Evolutionary conservation across 2,888 invertebrate genomes (phyloP).

Genomic region (Ceriagrion tenellum): DNA sequence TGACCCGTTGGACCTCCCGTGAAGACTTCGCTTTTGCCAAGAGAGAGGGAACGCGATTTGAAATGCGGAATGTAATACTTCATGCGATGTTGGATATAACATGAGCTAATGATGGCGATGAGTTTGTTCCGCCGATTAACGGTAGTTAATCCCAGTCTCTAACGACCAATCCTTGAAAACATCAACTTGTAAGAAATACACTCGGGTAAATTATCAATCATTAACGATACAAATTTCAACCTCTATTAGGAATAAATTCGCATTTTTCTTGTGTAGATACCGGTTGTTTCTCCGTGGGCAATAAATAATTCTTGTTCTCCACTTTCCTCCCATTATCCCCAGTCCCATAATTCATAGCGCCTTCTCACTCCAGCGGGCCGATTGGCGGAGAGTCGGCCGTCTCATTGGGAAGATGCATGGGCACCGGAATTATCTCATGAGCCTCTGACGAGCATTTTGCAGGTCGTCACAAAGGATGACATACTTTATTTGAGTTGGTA

Average conservation of each 20-base stretch:
- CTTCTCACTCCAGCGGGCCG: neutral
- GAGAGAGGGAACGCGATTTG: no score
- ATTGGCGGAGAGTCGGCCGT: neutral
- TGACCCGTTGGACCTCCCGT: no score
- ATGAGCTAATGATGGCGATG: neutral
- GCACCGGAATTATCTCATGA: neutral
- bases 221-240: neutral
- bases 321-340: neutral
- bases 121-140: neutral
- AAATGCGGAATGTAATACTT: neutral
- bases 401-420: neutral
- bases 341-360: neutral
- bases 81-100: neutral
- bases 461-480: no score
- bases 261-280: neutral
- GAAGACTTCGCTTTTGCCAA: no score
- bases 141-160: neutral
- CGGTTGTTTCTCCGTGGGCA: neutral
- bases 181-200: neutral
- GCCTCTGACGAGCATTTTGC: neutral
- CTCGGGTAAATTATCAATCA: neutral
- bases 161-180: neutral
- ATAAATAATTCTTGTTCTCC: neutral
- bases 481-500: no score
- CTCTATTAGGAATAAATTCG: neutral